phyloP scores from a whole-genome alignment of 1,140 invertebrate species.

The Neuroterus valhalla region DNA sequence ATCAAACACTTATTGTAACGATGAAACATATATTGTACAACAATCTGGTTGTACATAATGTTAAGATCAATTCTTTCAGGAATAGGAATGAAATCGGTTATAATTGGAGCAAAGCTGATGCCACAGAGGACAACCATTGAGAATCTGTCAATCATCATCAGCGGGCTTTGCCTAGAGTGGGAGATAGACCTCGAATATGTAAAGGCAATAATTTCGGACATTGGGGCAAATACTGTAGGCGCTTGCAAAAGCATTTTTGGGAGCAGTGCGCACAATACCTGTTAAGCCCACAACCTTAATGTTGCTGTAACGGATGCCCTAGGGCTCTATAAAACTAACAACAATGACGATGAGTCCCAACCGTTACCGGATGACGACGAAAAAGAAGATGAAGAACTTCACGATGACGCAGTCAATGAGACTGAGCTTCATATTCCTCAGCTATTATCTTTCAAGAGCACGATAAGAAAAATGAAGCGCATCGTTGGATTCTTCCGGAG shows the following conservation, averaged over 20 bases:
- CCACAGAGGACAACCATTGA: slow-evolving; percentile 31
- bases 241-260: slow-evolving; percentile 37
- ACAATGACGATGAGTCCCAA: background rate
- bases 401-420: background rate
- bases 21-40: too few relatives aligned
- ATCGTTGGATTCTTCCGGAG: too few relatives aligned
- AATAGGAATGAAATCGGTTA: slow-evolving; percentile 1
- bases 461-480: too few relatives aligned
- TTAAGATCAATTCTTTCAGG: too few relatives aligned
- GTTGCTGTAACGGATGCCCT: background rate
- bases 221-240: slow-evolving; percentile 32
- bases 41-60: too few relatives aligned
- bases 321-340: background rate
- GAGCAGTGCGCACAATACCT: slow-evolving; percentile 19
- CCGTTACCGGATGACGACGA: background rate
- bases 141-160: too few relatives aligned
- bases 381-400: background rate
- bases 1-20: too few relatives aligned
- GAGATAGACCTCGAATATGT: slow-evolving; percentile 6
- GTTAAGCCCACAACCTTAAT: slow-evolving; percentile 30
- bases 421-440: too few relatives aligned
- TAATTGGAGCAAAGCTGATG: slow-evolving; percentile 16
- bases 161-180: too few relatives aligned
- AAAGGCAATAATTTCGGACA: slow-evolving; percentile 13
- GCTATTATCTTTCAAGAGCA: background rate